Evolutionary conservation across 2,888 invertebrate species (phyloP).

Genomic region (Drosophila crucigera): DNA sequence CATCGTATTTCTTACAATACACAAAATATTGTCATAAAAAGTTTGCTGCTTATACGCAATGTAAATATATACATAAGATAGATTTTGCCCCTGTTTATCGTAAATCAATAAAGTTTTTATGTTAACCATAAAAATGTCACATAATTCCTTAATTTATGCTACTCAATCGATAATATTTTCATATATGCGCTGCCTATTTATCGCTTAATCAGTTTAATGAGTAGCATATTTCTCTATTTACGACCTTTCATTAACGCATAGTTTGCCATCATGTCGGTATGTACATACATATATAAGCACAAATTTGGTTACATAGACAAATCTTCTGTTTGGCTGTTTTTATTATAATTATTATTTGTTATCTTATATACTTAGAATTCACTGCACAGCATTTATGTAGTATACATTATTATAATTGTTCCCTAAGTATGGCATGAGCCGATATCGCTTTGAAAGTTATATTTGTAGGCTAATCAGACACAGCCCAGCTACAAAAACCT

Average conservation of each 20-base stretch:
- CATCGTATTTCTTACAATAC: slow-evolving; percentile 4
- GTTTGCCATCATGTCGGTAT: slow-evolving; percentile 19
- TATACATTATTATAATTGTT: slow-evolving; percentile 13
- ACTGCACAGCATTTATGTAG: not conserved
- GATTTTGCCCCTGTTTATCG: slow-evolving; percentile 4
- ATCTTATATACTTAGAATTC: not conserved
- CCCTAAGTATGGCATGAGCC: slow-evolving; percentile 14
- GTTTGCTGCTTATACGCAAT: not conserved
- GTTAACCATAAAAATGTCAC: slow-evolving; percentile 64
- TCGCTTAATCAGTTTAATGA: slow-evolving; percentile 66
- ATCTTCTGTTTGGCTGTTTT: slow-evolving; percentile 6
- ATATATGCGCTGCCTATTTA: slow-evolving; percentile 48
- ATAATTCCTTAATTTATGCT: slow-evolving; percentile 54
- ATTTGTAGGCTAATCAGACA: slow-evolving; percentile 8
- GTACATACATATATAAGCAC: slow-evolving; percentile 8
- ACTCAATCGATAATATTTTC: slow-evolving; percentile 43
- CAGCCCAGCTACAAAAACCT: slow-evolving; percentile 9
- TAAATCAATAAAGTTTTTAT: slow-evolving; percentile 63
- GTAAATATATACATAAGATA: not conserved
- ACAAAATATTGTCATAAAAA: slow-evolving; percentile 1
- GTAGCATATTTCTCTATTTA: slow-evolving; percentile 51
- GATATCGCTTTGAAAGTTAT: slow-evolving; percentile 20
- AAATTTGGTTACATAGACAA: slow-evolving; percentile 40
- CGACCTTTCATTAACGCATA: slow-evolving; percentile 44
- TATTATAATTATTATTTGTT: not conserved